Conservation (phyloP, 2,797 vertebrate genomes). For the Numenius phaeopus region DNA sequence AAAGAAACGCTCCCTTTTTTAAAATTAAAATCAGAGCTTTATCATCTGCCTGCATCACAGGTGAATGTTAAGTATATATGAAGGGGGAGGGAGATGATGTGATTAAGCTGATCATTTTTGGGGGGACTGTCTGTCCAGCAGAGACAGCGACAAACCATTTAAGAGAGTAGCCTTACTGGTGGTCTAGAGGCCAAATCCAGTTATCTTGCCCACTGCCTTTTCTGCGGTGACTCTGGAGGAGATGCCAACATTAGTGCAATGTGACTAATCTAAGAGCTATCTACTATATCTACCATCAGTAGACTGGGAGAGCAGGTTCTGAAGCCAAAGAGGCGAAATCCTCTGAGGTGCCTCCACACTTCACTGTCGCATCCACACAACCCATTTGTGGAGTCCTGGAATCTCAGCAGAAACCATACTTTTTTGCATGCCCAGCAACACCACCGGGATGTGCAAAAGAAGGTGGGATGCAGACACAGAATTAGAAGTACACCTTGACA, state of each 20-base stretch:
- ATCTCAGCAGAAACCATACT: background rate
- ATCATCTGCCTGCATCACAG: background rate
- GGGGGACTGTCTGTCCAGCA: background rate
- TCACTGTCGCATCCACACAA: background rate
- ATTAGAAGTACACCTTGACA: background rate
- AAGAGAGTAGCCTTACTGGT: background rate
- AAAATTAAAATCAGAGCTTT: conserved; percentile 26
- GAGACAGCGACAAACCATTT: background rate
- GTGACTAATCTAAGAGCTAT: background rate
- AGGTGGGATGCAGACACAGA: background rate
- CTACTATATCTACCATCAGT: fast-evolving
- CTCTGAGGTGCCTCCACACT: fast-evolving
- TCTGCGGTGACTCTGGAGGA: background rate
- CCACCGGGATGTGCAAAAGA: background rate
- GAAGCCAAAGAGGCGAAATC: background rate
- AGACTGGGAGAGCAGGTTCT: background rate
- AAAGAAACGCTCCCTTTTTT: background rate
- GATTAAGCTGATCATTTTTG: background rate
- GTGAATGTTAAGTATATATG: background rate
- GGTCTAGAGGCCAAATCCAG: background rate
- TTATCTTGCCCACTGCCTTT: background rate
- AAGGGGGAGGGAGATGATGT: background rate
- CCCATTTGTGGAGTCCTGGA: background rate
- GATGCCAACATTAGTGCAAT: background rate
- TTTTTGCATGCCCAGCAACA: fast-evolving